These are phyloP conservation scores for Globodera ellingtonae DNA, from an alignment of 1,140 invertebrate genomes.

Conservation along the genomic window DNA sequence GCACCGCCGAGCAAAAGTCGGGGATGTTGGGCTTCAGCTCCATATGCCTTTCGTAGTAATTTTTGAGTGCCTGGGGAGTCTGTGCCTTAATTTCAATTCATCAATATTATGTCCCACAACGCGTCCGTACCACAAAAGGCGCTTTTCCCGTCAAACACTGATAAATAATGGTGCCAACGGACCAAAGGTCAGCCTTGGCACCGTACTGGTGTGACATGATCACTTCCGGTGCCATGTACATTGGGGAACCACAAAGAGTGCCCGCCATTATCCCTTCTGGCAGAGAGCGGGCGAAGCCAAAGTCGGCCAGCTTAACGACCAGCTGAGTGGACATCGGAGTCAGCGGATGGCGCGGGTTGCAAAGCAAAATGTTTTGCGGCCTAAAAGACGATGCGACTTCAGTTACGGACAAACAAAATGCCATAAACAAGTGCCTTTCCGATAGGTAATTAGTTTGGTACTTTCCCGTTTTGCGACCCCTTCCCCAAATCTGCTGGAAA, in stretches of 20 bases:
- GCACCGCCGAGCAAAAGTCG: conserved; percentile 80
- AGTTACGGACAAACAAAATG: neutral
- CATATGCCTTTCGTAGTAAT: conserved; percentile 94
- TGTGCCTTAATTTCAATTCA: conserved; percentile 74
- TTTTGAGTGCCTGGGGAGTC: conserved; percentile 94
- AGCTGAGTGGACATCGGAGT: conserved; percentile 83
- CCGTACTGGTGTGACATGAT: conserved; percentile 99
- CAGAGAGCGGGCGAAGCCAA: conserved; percentile 96
- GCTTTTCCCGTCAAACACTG: conserved; percentile 97
- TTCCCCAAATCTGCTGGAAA: too few relatives aligned
- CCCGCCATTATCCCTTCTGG: conserved; percentile 99
- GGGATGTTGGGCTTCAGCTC: conserved; percentile 93
- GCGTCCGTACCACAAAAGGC: conserved; percentile 75
- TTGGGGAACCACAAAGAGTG: conserved; percentile 96
- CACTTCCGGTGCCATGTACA: conserved; percentile 99
- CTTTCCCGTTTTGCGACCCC: too few relatives aligned
- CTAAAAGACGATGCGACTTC: neutral
- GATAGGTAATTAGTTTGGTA: too few relatives aligned
- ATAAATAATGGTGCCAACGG: conserved; percentile 96
- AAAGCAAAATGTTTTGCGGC: conserved; percentile 69
- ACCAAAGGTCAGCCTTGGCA: conserved; percentile 83
- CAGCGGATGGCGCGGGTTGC: conserved; percentile 72
- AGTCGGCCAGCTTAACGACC: conserved; percentile 89
- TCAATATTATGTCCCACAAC: neutral
- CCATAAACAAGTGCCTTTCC: too few relatives aligned